Evolutionary conservation across 1,140 invertebrate species (phyloP).

Genomic region (Bombus turneri): DNA sequence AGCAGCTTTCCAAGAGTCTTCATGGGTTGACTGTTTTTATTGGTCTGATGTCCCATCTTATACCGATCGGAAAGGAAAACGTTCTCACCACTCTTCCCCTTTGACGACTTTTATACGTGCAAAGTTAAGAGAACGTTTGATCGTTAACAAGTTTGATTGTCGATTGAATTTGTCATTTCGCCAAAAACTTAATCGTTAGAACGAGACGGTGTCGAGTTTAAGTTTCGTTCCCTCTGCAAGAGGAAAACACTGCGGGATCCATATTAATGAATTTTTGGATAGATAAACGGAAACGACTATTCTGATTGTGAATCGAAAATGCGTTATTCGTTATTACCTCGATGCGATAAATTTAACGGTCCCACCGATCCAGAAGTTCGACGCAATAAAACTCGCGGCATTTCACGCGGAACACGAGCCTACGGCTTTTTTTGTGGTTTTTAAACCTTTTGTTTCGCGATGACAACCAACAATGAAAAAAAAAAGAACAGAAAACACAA

Average conservation of each 20-base stretch:
- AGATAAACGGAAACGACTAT: neutral
- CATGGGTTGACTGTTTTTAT: neutral
- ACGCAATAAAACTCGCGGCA: neutral
- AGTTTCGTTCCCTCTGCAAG: too few species aligned
- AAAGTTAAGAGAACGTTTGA: neutral
- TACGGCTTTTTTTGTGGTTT: neutral
- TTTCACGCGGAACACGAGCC: neutral
- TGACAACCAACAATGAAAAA: neutral
- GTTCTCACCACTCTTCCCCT: neutral
- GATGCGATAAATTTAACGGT: constrained; percentile 8
- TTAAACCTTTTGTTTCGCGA: constrained; percentile 11
- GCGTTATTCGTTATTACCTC: neutral
- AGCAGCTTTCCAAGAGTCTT: too few species aligned
- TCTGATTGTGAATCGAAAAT: neutral
- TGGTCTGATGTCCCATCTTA: neutral
- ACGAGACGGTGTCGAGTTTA: neutral
- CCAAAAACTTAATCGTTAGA: neutral
- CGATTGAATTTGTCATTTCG: neutral
- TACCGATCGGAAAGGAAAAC: neutral
- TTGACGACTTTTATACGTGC: neutral
- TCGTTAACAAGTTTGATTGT: neutral
- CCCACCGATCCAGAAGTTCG: neutral
- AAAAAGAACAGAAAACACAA: neutral
- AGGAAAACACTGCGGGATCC: too few species aligned
- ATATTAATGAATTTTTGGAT: neutral